Percentiles rank a stretch among this genome's conserved stretches.
Evolutionary conservation across 2,888 invertebrate genomes (phyloP).

Genomic region (Ennomos erosarius): DNA sequence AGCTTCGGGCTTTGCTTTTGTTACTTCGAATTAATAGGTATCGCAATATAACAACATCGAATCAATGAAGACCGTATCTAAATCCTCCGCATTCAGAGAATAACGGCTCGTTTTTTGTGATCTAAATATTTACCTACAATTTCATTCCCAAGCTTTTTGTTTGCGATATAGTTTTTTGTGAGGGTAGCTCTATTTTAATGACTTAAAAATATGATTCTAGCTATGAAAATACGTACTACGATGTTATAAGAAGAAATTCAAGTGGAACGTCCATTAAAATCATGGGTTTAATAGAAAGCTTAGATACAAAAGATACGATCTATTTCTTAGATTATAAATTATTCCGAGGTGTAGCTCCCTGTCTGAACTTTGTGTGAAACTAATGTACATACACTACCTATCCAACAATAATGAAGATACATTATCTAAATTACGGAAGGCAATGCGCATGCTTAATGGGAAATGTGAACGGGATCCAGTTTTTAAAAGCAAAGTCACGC

Average conservation of each 20-base stretch:
- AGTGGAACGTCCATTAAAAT: constrained; percentile 6
- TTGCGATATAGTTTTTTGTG: constrained; percentile 20
- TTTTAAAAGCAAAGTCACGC: constrained; percentile 76
- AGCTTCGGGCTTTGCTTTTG: constrained; percentile 63
- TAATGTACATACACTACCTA: constrained; percentile 42
- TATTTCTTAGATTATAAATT: constrained; percentile 41
- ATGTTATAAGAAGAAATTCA: constrained; percentile 6
- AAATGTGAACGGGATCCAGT: constrained; percentile 63
- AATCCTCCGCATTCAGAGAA: constrained; percentile 61
- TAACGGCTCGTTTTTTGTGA: constrained; percentile 67
- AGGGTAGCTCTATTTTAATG: constrained; percentile 18
- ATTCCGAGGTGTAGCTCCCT: constrained; percentile 39
- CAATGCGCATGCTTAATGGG: constrained; percentile 59
- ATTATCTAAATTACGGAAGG: constrained; percentile 58
- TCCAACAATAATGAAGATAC: constrained; percentile 46
- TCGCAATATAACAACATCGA: constrained; percentile 74
- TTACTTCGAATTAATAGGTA: constrained; percentile 73
- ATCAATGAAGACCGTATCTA: constrained; percentile 72
- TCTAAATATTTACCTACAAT: constrained; percentile 49
- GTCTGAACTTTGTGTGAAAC: constrained; percentile 42
- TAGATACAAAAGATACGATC: constrained; percentile 35
- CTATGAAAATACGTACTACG: constrained; percentile 8
- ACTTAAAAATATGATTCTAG: constrained; percentile 1
- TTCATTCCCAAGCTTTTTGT: constrained; percentile 28
- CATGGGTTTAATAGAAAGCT: constrained; percentile 28